Base-by-base conservation (phyloP, 2,113 vertebrate genomes). In the Myodes glareolus region DNA sequence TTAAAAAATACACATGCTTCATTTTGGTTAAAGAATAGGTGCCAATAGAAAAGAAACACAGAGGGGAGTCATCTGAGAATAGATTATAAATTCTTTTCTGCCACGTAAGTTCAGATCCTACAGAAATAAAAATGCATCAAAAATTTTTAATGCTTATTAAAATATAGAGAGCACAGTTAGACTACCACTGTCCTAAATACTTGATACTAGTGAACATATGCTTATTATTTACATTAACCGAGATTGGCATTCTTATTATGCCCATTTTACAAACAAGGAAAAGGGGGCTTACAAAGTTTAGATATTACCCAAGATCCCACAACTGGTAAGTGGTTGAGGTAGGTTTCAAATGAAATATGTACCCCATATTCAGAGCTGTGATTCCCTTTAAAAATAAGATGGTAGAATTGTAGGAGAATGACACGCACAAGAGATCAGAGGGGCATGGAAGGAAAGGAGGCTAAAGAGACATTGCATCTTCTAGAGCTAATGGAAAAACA, bases 11-110 rank as follows among this genome's bases (percentile, higher is more conserved):
- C 21, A 27, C 47, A 36, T 72, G 55, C 17, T 86, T 86, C 58
- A 42, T 75, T 73, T 86, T 81, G 82, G 76, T 68, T 91, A 89
- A 89, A 81, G 80, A 91, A 86, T 45, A 92, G 58, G 58, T 52
- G 73, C 47, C 86, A 63, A 63, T 70, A 36, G 77, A 93, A 12
- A 92, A 77, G 14, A 75, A 80, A 29, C 36, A 92, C 90, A 58
- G 8, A 65, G 23, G 27, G 36, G 55, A 1, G 2, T 29, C 68
- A 31, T 76, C 23, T 76, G 33, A 86, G 47, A n/a, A 73, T 75
- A 93, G 72, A 88, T 52, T 65, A 42, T 17, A 88, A 80, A 5
- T 47, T 88, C 29, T 42, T 94, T 84, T 94, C 27, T 72, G 14
- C 13, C 47, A 50, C 55, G 36, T 16, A 50, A 63, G 13, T 80